Percentiles rank a stretch among this genome's conserved stretches.
Evolutionary conservation across 2,888 invertebrate species (phyloP).

Genomic region (Rhogogaster chlorosoma): DNA sequence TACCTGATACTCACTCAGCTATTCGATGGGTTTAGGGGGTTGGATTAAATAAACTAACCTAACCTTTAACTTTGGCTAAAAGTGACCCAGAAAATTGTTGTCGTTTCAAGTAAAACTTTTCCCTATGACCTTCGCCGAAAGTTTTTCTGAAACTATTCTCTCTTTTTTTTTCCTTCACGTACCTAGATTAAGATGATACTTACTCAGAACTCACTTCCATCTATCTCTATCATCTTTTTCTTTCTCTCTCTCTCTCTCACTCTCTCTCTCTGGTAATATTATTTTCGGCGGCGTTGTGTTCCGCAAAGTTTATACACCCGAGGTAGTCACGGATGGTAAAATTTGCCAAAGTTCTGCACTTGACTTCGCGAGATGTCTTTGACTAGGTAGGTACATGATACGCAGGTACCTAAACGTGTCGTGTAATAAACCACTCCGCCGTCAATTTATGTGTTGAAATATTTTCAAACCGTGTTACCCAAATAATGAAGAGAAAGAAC

Average conservation of each 20-base stretch:
- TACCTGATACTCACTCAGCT: not conserved
- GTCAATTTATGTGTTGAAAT: not conserved
- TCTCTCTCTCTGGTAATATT: not conserved
- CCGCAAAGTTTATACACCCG: not conserved
- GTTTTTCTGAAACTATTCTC: not conserved
- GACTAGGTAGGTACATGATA: not conserved
- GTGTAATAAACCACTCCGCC: not conserved
- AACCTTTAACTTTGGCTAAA: not conserved
- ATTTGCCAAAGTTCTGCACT: not conserved
- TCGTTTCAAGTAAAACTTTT: conserved; percentile 14
- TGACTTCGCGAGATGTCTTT: not conserved
- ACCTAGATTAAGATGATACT: conserved; percentile 3
- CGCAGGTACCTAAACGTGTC: not conserved
- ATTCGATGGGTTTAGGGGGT: not conserved
- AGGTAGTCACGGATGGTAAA: not conserved
- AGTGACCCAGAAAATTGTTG: conserved; percentile 42
- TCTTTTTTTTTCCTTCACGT: not conserved
- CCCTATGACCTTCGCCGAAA: conserved; percentile 17
- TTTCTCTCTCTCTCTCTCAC: not conserved
- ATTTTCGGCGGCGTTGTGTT: not conserved
- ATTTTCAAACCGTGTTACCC: not conserved
- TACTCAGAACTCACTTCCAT: not conserved
- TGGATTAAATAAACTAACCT: not conserved
- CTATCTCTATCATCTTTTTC: not conserved
- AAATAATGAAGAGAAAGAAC: not conserved